A percentile compares a stretch with the other conserved stretches of the same genome.
Conservation (phyloP, 2,888 invertebrate genomes). For the Arge pagana region DNA sequence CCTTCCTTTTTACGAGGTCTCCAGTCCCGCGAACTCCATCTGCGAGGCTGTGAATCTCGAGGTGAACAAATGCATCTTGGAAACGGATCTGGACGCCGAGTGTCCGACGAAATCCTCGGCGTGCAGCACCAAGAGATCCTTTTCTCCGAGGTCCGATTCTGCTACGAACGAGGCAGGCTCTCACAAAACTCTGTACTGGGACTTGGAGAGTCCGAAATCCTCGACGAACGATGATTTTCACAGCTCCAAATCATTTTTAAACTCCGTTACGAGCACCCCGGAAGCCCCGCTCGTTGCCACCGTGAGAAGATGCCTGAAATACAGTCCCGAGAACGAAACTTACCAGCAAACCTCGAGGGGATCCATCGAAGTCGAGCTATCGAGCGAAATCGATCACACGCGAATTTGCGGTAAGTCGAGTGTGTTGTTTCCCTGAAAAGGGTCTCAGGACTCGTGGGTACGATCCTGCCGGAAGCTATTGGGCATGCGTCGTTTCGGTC, state of each 20-base stretch:
- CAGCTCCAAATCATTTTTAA: slow-evolving; percentile 49
- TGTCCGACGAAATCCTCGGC: slow-evolving; percentile 29
- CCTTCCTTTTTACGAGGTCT: slow-evolving; percentile 25
- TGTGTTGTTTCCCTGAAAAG: background rate
- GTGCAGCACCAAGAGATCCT: slow-evolving; percentile 31
- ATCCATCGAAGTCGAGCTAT: slow-evolving; percentile 68
- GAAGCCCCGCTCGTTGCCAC: slow-evolving; percentile 54
- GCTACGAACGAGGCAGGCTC: slow-evolving; percentile 31
- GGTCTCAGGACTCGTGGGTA: slow-evolving; percentile 1
- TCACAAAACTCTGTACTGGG: slow-evolving; percentile 39
- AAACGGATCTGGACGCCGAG: slow-evolving; percentile 50
- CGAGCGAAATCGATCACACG: slow-evolving; percentile 64
- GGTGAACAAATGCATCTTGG: slow-evolving; percentile 49
- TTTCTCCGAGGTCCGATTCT: slow-evolving; percentile 33
- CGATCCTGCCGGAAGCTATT: slow-evolving; percentile 4
- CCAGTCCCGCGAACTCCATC: slow-evolving; percentile 24
- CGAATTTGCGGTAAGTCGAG: slow-evolving; percentile 72
- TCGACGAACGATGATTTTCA: slow-evolving; percentile 49
- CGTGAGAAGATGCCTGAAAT: slow-evolving; percentile 53
- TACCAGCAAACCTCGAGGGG: slow-evolving; percentile 51
- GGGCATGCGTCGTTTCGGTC: slow-evolving; percentile 16
- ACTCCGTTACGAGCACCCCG: slow-evolving; percentile 47
- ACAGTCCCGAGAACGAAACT: slow-evolving; percentile 48
- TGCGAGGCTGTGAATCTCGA: slow-evolving; percentile 50
- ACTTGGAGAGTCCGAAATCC: slow-evolving; percentile 51